Base-by-base conservation (phyloP, 2,797 vertebrate genomes). In the Zenarchopterus dispar region DNA sequence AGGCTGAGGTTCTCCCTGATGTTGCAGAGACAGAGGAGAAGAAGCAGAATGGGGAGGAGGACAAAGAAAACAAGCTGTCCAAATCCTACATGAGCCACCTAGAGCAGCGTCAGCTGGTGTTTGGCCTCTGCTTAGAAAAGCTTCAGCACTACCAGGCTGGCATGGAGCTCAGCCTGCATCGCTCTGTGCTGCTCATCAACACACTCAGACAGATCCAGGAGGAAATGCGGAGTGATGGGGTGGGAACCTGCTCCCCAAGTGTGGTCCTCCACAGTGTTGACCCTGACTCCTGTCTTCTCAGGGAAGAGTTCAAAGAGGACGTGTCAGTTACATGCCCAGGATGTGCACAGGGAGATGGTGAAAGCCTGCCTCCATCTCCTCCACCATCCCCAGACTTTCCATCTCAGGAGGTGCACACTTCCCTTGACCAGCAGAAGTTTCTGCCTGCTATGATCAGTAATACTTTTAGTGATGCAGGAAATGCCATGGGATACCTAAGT, bases 121-220 rank as follows among this genome's bases (percentile, higher is more conserved):
- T 96, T 19, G 92, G 94, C 60, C 93, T 96, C 84, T 95, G 94
- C 84, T 75, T 96, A 90, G 88, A 94, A 89, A 96, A 96, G 86
- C 79, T 96, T 9, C 94, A 94, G 82, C 90, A 89, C 0, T 94
- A 93, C 85, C 93, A 91, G 84, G 91, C 88, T 48, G 90, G 94
- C 62, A 81, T 93, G 84, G 95, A 95, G 89, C 95, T 94, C n/a
- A 95, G 95, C 86, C 85, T 96, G 65, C 93, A 93, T 17, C 94
- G 94, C 71, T 95, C 95, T 0, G 95, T 96, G 59, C 92, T 96
- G 69, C 95, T 96, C 73, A 88, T 94, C 89, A 96, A 96, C 92
- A 96, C 94, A 1, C 90, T 96, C 17, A 77, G 94, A 77, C 94
- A 95, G 79, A 94, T 96, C 42, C 95, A 96, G 80, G 93, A 93